These are phyloP conservation scores for Camponotus pennsylvanicus DNA, from an alignment of 1,140 invertebrate species.

Conservation along the genomic window DNA sequence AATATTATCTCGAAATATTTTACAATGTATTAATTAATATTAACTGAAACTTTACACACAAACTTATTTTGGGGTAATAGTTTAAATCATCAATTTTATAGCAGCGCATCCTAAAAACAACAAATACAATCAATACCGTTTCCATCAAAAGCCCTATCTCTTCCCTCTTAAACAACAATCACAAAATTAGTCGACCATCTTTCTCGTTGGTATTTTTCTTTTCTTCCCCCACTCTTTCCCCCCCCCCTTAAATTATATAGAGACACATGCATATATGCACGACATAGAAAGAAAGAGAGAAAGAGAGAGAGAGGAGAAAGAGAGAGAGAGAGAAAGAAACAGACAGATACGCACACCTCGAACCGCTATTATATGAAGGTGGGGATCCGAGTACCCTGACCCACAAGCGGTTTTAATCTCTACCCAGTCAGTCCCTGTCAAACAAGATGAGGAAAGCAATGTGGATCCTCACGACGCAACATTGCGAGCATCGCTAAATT, in stretches of 20 bases:
- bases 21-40: neutral
- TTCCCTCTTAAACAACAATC: constrained; percentile 12
- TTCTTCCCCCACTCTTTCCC: constrained; percentile 65
- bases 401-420: constrained; percentile 79
- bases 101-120: neutral
- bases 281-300: too few relatives aligned
- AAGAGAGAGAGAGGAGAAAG: neutral
- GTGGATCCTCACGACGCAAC: constrained; percentile 75
- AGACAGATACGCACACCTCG: neutral
- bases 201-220: constrained; percentile 69
- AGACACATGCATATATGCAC: too few relatives aligned
- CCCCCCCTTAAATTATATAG: neutral
- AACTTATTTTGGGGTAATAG: neutral
- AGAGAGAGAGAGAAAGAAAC: too few relatives aligned
- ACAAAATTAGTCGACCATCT: constrained; percentile 56
- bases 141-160: constrained; percentile 49
- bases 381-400: constrained; percentile 81
- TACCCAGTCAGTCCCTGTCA: constrained; percentile 69
- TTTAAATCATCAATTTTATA: neutral
- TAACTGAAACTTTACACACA: neutral
- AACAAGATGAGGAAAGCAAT: constrained; percentile 77
- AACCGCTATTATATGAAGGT: constrained; percentile 46
- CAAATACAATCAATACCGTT: neutral
- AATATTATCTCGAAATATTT: neutral
- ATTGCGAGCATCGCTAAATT: constrained; percentile 78